Evolutionary conservation across 2,113 vertebrate species (phyloP), one percentile per base, ranked within the genome.

Genomic region (Aramus guarauna): DNA sequence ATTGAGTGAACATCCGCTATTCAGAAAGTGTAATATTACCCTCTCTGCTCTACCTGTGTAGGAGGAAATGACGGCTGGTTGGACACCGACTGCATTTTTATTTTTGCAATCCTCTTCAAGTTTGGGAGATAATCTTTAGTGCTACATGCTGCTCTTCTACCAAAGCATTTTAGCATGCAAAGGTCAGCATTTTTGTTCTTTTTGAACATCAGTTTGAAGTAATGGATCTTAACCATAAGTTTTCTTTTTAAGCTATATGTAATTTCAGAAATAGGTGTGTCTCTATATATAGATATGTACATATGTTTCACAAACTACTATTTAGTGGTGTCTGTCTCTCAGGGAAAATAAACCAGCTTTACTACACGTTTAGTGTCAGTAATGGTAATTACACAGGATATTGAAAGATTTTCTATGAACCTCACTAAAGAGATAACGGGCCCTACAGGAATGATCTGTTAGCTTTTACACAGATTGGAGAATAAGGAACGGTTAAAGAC

Each of bases 351-450:
- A 74, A 81, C 5, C 18, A 80, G 7, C 37, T 87, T 50, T 59
- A 18, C 24, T 36, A 21, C 3, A 3, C 9, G 5, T 85, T 64
- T 74, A 85, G 29, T 48, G 30, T 59, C 52, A 67, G 43, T 39
- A 71, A 47, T 56, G 23, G 39, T 37, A 87, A 81, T 63, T 82
- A 39, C 24, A 63, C 21, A 48, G 34, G 12, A 37, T 58, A 45
- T 83, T 86, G 69, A 55, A 92, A 53, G 11, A 5, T 47, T 82
- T 90, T 81, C 41, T 19, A 1, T 13, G 76, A 69, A 45, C 6
- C 11, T 59, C 1, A 0, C 11, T n/a, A 9, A 68, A 62, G 19
- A 50, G n/a, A n/a, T n/a, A n/a, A n/a, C n/a, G n/a, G n/a, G n/a
- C n/a, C n/a, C n/a, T n/a, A n/a, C n/a, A n/a, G n/a, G n/a, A n/a